Evolutionary conservation across 1,140 invertebrate species (phyloP).

Genomic region (Drosophila truncata): DNA sequence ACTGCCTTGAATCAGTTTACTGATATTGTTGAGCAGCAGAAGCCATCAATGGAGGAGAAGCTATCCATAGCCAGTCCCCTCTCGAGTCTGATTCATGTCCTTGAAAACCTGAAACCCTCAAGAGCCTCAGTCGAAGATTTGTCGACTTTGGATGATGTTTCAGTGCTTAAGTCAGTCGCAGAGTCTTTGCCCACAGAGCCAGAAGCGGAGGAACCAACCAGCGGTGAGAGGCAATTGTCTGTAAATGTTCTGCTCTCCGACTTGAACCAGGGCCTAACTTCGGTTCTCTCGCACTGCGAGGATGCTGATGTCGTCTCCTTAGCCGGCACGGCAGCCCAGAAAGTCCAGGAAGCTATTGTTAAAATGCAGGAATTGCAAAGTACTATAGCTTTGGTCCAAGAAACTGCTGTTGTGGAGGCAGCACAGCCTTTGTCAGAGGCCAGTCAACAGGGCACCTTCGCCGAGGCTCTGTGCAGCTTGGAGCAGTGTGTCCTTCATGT

Average conservation of each 20-base stretch:
- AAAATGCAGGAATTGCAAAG: slow-evolving; percentile 71
- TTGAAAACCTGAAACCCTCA: slow-evolving; percentile 49
- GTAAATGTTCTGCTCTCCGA: slow-evolving; percentile 54
- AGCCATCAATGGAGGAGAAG: slow-evolving; percentile 37
- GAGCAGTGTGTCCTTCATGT: slow-evolving; percentile 75
- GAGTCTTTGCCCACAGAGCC: slow-evolving; percentile 77
- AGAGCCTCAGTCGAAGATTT: slow-evolving; percentile 60
- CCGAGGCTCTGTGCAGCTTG: slow-evolving; percentile 72
- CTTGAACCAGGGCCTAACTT: slow-evolving; percentile 70
- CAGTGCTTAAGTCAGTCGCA: slow-evolving; percentile 86
- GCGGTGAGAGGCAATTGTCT: slow-evolving; percentile 16
- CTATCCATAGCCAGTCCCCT: slow-evolving; percentile 57
- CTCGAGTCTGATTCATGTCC: slow-evolving; percentile 54
- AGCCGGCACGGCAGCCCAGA: slow-evolving; percentile 38
- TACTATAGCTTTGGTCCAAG: slow-evolving; percentile 64
- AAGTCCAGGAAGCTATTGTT: slow-evolving; percentile 68
- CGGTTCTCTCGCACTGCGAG: slow-evolving; percentile 66
- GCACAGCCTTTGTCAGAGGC: slow-evolving; percentile 57
- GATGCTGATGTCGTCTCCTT: slow-evolving; percentile 61
- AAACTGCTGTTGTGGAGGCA: slow-evolving; percentile 50
- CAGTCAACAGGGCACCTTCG: slow-evolving; percentile 67
- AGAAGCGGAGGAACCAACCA: slow-evolving; percentile 2
- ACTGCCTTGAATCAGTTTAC: slow-evolving; percentile 52
- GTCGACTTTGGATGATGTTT: slow-evolving; percentile 87
- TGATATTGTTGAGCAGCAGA: slow-evolving; percentile 60